Evolutionary conservation across 1,140 invertebrate genomes (phyloP).

Genomic region (Diabrotica virgifera): DNA sequence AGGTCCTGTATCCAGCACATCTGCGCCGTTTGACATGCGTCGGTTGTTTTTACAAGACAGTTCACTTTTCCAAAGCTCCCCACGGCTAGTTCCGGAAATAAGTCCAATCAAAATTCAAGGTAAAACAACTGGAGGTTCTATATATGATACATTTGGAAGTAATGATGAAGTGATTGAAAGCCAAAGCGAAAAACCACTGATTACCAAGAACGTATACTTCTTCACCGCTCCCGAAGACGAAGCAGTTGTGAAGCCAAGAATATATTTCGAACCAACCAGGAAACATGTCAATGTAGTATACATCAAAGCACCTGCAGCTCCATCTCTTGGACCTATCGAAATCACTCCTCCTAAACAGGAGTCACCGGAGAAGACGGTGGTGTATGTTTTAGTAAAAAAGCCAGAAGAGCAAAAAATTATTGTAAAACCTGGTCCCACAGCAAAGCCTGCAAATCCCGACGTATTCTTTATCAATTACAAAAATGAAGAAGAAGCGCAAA

Average conservation of each 20-base stretch:
- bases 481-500: constrained; percentile 62
- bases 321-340: constrained; percentile 69
- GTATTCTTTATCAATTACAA: constrained; percentile 89
- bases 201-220: constrained; percentile 77
- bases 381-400: constrained; percentile 83
- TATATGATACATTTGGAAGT: constrained; percentile 1
- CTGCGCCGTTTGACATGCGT: neutral
- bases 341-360: constrained; percentile 57
- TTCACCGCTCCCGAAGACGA: constrained; percentile 65
- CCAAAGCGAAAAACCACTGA: constrained; percentile 19
- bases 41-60: neutral
- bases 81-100: neutral
- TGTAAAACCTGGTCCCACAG: constrained; percentile 67
- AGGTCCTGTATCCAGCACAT: neutral
- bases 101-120: neutral
- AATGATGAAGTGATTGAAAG: neutral
- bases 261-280: constrained; percentile 55
- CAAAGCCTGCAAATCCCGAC: constrained; percentile 78
- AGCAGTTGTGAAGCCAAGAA: constrained; percentile 51
- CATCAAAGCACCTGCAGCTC: constrained; percentile 79
- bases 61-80: neutral
- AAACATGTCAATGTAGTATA: constrained; percentile 88
- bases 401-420: constrained; percentile 77
- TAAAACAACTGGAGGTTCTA: neutral
- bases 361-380: constrained; percentile 83